Evolutionary conservation across 2,797 vertebrate species (phyloP).

Genomic region (Spheniscus humboldti): DNA sequence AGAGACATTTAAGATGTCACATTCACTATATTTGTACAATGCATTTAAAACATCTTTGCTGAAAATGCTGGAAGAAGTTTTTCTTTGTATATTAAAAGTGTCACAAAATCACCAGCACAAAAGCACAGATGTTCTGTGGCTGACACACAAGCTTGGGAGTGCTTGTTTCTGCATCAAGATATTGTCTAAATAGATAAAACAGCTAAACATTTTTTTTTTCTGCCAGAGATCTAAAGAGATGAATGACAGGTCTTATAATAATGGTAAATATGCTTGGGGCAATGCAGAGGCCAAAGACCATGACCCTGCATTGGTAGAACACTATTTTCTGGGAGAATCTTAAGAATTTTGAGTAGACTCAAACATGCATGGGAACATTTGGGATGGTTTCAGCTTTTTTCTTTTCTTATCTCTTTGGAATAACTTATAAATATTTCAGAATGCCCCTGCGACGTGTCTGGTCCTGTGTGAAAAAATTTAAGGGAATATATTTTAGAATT

Average conservation of each 20-base stretch:
- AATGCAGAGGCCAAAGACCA: constrained; percentile 54
- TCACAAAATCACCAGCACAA: neutral
- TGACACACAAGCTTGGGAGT: neutral
- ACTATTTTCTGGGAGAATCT: constrained; percentile 54
- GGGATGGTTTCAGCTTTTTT: constrained; percentile 12
- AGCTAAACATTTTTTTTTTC: constrained; percentile 25
- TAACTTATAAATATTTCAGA: constrained; percentile 53
- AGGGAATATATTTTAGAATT: neutral
- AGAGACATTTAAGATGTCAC: neutral
- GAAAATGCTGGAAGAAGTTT: neutral
- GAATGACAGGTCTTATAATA: constrained; percentile 66
- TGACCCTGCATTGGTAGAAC: constrained; percentile 55
- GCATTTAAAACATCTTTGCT: neutral
- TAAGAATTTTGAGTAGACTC: constrained; percentile 58
- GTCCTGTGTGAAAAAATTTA: constrained; percentile 28
- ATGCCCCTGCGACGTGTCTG: neutral
- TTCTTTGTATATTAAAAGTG: neutral
- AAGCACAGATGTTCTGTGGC: constrained; percentile 9
- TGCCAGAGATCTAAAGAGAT: constrained; percentile 57
- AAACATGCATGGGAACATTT: constrained; percentile 61
- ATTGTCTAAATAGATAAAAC: constrained; percentile 47
- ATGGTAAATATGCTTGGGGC: constrained; percentile 65
- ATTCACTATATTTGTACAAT: neutral
- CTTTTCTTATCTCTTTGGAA: constrained; percentile 45
- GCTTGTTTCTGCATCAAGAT: constrained; percentile 35